Evolutionary conservation across 2,797 vertebrate species (phyloP).

Genomic region (Karalla daura): DNA sequence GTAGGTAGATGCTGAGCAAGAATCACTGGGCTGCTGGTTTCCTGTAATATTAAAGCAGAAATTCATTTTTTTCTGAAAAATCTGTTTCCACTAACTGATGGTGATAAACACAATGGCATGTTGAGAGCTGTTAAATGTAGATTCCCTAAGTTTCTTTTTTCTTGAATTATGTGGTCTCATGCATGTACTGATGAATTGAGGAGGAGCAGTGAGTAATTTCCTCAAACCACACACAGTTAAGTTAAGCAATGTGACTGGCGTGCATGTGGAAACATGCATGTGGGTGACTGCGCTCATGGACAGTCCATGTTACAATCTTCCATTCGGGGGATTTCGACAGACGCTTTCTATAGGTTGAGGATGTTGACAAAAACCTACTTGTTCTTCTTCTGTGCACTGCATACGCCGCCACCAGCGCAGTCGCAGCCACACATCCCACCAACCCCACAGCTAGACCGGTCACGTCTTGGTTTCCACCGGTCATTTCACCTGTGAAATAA

Average conservation of each 20-base stretch:
- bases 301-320: neutral
- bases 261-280: neutral
- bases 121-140: neutral
- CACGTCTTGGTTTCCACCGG: constrained; percentile 7
- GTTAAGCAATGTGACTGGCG: constrained; percentile 30
- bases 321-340: neutral
- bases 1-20: neutral
- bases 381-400: constrained; percentile 47
- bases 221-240: constrained; percentile 9
- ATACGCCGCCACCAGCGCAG: constrained; percentile 22
- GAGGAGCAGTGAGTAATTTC: neutral
- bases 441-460: constrained; percentile 23
- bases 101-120: no score
- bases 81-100: no score
- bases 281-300: neutral
- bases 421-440: constrained; percentile 33
- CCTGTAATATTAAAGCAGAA: constrained; percentile 16
- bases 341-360: neutral
- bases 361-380: constrained; percentile 45
- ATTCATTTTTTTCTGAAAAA: neutral
- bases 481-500: neutral
- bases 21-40: neutral
- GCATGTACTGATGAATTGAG: neutral
- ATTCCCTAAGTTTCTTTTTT: neutral
- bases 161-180: neutral